These are phyloP conservation scores for Erpetoichthys calabaricus DNA, from an alignment of 2,797 vertebrate genomes.

Conservation along the genomic window DNA sequence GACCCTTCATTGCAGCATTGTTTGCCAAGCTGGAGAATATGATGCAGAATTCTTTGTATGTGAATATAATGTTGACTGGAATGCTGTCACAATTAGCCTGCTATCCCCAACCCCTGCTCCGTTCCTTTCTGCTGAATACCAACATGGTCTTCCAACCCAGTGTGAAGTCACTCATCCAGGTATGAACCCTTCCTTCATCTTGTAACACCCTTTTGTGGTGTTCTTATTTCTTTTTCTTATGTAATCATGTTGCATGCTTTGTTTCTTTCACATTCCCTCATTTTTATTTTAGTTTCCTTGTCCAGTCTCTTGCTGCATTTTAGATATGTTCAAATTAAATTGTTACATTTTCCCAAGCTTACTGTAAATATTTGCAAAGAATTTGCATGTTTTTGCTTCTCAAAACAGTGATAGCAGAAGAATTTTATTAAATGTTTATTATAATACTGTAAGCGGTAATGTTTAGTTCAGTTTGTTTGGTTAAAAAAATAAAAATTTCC, in stretches of 20 bases:
- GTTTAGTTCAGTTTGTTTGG: too few relatives aligned
- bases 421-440: too few relatives aligned
- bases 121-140: slow-evolving; percentile 96
- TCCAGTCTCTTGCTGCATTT: too few relatives aligned
- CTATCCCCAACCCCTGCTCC: slow-evolving; percentile 87
- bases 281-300: background rate
- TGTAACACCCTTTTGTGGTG: background rate
- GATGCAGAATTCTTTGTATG: slow-evolving; percentile 90
- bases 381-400: too few relatives aligned
- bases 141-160: slow-evolving; percentile 99
- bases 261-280: background rate
- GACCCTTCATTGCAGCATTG: slow-evolving; percentile 79
- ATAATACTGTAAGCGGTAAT: too few relatives aligned
- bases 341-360: too few relatives aligned
- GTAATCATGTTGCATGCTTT: background rate
- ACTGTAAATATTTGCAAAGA: too few relatives aligned
- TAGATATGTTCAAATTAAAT: too few relatives aligned
- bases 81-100: slow-evolving; percentile 85
- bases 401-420: too few relatives aligned
- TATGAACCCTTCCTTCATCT: slow-evolving; percentile 20
- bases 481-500: too few relatives aligned
- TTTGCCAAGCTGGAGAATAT: slow-evolving; percentile 95
- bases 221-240: background rate
- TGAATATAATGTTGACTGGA: slow-evolving; percentile 91
- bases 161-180: slow-evolving; percentile 93